phyloP scores from a whole-genome alignment of 2,113 vertebrate species.

The Calidris pygmaea region DNA sequence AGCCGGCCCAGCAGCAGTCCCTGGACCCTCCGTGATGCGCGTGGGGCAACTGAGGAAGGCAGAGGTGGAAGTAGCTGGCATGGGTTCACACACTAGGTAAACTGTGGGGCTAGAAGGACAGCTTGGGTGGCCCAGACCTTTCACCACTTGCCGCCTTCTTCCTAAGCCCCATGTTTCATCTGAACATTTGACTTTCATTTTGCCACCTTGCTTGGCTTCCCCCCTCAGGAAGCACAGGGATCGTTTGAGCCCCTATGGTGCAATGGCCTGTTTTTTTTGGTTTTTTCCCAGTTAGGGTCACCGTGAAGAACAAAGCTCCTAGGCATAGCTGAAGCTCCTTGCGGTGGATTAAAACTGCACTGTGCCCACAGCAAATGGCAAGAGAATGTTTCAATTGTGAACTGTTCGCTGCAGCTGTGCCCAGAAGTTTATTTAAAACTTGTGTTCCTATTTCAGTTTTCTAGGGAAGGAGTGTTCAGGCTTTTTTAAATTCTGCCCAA shows the following conservation, averaged over 20 bases:
- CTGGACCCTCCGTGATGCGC: fast-evolving
- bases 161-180: neutral
- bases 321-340: neutral
- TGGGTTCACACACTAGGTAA: fast-evolving
- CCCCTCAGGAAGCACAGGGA: neutral
- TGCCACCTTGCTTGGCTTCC: neutral
- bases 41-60: neutral
- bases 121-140: fast-evolving
- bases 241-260: fast-evolving
- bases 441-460: conserved; percentile 17
- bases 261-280: neutral
- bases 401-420: neutral
- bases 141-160: fast-evolving
- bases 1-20: fast-evolving
- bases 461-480: neutral
- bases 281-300: neutral
- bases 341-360: neutral
- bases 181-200: neutral
- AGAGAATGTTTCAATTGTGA: neutral
- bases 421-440: conserved; percentile 24
- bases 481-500: neutral
- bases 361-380: neutral
- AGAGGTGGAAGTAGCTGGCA: neutral
- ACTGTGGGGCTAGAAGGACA: neutral
- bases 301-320: neutral